phyloP scores from a whole-genome alignment of 2,797 vertebrate genomes.

The Antrozous pallidus region DNA sequence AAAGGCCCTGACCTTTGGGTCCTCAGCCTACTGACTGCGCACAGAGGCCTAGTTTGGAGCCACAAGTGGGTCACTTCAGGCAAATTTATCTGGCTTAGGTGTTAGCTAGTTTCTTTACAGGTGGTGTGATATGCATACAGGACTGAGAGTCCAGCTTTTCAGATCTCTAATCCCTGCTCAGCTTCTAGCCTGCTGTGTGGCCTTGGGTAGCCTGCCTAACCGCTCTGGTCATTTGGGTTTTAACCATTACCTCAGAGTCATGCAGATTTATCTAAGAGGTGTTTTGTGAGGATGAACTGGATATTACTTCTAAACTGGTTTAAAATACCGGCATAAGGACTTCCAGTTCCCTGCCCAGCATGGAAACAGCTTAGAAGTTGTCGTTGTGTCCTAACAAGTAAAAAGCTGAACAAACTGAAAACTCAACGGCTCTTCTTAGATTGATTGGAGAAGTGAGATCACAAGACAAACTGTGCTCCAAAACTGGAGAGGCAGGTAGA shows the following conservation, averaged over 20 bases:
- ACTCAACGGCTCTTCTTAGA: background rate
- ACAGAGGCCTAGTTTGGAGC: constrained; percentile 36
- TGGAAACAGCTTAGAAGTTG: background rate
- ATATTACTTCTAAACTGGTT: background rate
- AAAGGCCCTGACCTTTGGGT: constrained; percentile 16
- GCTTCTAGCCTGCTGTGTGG: background rate
- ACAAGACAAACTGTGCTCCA: background rate
- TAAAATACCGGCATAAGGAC: background rate
- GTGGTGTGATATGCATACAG: background rate
- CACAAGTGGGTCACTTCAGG: background rate
- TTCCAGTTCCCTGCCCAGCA: background rate
- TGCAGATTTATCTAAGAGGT: background rate
- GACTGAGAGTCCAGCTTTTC: background rate
- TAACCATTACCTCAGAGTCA: background rate
- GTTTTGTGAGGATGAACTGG: background rate
- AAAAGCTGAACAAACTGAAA: constrained; percentile 14
- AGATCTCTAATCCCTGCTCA: background rate
- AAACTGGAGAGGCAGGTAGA: background rate
- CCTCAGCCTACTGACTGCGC: background rate
- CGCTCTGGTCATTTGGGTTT: background rate
- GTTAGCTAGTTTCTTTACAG: constrained; percentile 19
- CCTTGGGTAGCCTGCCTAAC: background rate
- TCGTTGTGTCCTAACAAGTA: background rate
- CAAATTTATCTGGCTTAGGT: constrained; percentile 46
- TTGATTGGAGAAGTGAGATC: background rate